Conservation (phyloP, 2,113 vertebrate species). For the Tylochromis polylepis region DNA sequence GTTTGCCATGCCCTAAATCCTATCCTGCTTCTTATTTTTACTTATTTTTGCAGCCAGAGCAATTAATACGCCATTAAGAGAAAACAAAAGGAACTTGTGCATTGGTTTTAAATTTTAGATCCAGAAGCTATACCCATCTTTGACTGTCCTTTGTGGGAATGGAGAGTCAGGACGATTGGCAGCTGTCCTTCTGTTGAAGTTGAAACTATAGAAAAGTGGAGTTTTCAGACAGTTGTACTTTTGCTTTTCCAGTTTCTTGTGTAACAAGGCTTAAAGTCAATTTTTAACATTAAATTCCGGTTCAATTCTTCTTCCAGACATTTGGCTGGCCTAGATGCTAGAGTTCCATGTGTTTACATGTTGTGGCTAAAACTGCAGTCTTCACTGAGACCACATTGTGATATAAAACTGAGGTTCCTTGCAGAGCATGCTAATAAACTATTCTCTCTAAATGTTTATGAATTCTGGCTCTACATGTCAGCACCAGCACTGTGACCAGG, state of each 20-base stretch:
- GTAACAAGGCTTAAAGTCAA: neutral
- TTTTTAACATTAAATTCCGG: neutral
- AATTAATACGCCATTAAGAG: neutral
- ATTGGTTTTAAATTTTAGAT: neutral
- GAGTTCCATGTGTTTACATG: neutral
- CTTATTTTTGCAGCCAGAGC: neutral
- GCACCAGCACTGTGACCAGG: neutral
- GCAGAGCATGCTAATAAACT: neutral
- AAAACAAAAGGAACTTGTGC: neutral
- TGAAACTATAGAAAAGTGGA: neutral
- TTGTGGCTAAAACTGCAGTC: neutral
- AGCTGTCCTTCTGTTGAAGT: neutral
- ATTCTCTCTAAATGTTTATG: neutral
- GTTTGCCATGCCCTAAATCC: neutral
- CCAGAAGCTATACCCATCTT: neutral
- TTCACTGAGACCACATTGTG: neutral
- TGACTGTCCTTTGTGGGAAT: neutral
- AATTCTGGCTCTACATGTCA: neutral
- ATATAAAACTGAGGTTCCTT: neutral
- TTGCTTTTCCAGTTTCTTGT: neutral
- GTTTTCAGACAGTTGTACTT: neutral
- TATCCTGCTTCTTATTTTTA: neutral
- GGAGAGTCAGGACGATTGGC: neutral
- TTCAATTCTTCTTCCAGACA: neutral
- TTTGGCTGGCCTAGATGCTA: neutral